Percentiles rank a stretch among this genome's conserved stretches.
Evolutionary conservation across 2,113 vertebrate genomes (phyloP).

Genomic region (Malurus cyaneus): DNA sequence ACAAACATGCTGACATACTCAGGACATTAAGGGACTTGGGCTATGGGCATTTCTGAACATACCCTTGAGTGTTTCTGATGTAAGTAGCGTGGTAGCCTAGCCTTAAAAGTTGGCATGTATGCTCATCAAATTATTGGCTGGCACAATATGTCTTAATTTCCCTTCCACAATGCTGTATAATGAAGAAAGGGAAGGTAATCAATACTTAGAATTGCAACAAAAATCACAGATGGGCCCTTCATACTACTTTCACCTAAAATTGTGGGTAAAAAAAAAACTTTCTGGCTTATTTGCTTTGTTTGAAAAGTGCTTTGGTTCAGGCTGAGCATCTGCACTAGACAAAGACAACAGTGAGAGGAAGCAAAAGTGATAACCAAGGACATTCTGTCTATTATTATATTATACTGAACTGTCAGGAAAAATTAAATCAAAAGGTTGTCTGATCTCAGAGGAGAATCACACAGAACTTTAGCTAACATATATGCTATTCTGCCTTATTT

Average conservation of each 20-base stretch:
- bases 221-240: background rate
- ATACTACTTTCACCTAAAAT: background rate
- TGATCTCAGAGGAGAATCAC: constrained; percentile 34
- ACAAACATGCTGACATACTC: background rate
- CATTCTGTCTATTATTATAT: constrained; percentile 8
- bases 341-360: background rate
- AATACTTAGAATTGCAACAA: background rate
- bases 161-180: background rate
- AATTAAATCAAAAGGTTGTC: constrained; percentile 63
- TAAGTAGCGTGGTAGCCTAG: background rate
- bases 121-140: background rate
- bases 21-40: background rate
- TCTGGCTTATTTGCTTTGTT: background rate
- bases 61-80: background rate
- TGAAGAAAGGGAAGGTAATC: background rate
- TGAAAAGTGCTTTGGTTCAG: background rate
- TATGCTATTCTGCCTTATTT: background rate
- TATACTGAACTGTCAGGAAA: constrained; percentile 45
- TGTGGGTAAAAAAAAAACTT: background rate
- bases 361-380: constrained; percentile 24
- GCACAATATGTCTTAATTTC: background rate
- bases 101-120: background rate
- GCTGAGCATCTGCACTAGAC: background rate
- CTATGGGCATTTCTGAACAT: background rate
- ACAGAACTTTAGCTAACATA: background rate